phyloP scores from a whole-genome alignment of 1,140 invertebrate species.

The Tribolium castaneum region DNA sequence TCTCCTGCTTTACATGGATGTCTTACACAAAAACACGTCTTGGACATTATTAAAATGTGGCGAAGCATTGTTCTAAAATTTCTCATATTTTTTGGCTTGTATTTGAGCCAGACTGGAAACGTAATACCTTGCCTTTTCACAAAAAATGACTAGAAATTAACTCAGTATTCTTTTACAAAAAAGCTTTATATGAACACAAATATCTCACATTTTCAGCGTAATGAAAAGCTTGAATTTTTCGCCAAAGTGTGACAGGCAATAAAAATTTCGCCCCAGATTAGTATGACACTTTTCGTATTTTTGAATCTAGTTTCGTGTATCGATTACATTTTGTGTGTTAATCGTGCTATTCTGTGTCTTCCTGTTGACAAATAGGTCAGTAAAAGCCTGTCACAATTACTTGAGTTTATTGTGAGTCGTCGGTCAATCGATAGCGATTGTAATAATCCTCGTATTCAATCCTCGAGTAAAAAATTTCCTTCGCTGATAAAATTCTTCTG shows the following conservation, averaged over 20 bases:
- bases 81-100: not conserved
- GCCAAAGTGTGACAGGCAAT: no score
- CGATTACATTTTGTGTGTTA: not conserved
- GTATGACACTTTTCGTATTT: no score
- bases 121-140: not conserved
- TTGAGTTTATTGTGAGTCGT: not conserved
- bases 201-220: not conserved
- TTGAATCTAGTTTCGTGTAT: no score
- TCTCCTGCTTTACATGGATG: not conserved
- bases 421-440: no score
- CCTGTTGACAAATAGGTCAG: not conserved
- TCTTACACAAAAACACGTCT: slow-evolving; percentile 24
- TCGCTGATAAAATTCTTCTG: not conserved
- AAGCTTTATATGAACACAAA: not conserved
- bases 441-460: not conserved
- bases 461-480: not conserved
- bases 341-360: not conserved
- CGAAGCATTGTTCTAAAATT: not conserved
- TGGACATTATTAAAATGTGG: slow-evolving; percentile 11
- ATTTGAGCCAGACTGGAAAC: not conserved
- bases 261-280: no score
- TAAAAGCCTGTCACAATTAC: slow-evolving; percentile 27
- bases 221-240: not conserved
- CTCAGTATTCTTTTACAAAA: not conserved
- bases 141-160: not conserved